Evolutionary conservation across 2,113 vertebrate species (phyloP).

Genomic region (Grammomys dolichurus): DNA sequence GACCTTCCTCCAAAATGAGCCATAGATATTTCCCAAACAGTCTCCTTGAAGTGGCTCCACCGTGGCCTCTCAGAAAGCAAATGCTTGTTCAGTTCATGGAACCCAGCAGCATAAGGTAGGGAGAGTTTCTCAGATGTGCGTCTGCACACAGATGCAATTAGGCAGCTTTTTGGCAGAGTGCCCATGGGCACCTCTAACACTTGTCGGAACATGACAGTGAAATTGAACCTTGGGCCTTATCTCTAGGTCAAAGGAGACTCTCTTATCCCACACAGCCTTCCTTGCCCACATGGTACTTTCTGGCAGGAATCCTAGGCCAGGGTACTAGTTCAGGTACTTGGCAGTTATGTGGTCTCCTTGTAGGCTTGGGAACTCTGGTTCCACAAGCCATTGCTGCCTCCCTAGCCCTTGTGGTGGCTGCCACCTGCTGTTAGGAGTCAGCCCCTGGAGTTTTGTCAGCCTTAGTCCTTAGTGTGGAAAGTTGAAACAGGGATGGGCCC

Average conservation of each 20-base stretch:
- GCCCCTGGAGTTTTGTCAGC: not conserved
- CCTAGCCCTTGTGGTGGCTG: not conserved
- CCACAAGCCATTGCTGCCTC: not conserved
- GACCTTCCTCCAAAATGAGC: not conserved
- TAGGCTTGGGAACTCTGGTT: not conserved
- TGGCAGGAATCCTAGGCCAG: not conserved
- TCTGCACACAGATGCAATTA: not conserved
- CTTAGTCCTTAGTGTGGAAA: rapidly evolving
- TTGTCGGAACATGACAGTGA: slow-evolving; percentile 29
- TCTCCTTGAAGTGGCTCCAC: not conserved
- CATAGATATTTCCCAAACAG: not conserved
- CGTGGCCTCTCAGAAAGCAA: not conserved
- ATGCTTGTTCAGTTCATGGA: not conserved
- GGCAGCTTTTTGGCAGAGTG: not conserved
- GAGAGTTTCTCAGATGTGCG: not conserved
- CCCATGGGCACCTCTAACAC: not conserved
- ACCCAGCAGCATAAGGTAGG: not conserved
- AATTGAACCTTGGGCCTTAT: not conserved
- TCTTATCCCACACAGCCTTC: not conserved
- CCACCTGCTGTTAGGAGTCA: not conserved
- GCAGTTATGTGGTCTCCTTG: too few relatives aligned
- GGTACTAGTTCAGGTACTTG: not conserved
- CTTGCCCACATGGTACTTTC: not conserved
- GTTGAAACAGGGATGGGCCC: not conserved
- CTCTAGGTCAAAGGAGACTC: not conserved